A percentile compares a stretch with the other conserved stretches of the same genome.
Evolutionary conservation across 2,113 vertebrate genomes (phyloP).

Genomic region (Caranx melampygus): DNA sequence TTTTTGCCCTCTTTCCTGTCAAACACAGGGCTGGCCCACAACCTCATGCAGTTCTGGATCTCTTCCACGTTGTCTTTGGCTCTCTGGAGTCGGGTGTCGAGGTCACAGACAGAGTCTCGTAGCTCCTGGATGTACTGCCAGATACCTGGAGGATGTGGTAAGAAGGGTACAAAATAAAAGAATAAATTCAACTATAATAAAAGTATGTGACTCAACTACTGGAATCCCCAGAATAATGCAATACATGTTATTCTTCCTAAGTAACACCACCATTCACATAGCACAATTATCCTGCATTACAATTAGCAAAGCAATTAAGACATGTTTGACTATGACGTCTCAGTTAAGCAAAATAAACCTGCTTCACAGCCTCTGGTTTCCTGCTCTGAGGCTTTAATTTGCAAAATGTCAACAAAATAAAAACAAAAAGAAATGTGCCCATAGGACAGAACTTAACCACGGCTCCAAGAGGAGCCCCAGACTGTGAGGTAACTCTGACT

Average conservation of each 20-base stretch:
- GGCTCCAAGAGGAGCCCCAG: no score
- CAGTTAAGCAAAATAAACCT: neutral
- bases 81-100: constrained; percentile 88
- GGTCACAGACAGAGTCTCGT: constrained; percentile 81
- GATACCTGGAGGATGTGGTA: constrained; percentile 77
- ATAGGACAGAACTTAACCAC: no score
- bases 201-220: neutral
- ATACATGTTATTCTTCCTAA: neutral
- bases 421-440: no score
- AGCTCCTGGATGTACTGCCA: constrained; percentile 87
- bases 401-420: no score
- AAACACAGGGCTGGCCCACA: constrained; percentile 87
- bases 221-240: neutral
- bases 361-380: neutral
- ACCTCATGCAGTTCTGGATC: constrained; percentile 86
- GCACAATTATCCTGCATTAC: neutral
- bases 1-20: constrained; percentile 90
- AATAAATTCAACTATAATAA: neutral
- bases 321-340: neutral
- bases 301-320: neutral
- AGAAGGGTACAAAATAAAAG: neutral
- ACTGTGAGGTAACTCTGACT: no score
- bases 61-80: constrained; percentile 89
- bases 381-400: no score
- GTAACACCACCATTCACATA: neutral